phyloP scores from a whole-genome alignment of 2,888 invertebrate species.

The Oligia latruncula region DNA sequence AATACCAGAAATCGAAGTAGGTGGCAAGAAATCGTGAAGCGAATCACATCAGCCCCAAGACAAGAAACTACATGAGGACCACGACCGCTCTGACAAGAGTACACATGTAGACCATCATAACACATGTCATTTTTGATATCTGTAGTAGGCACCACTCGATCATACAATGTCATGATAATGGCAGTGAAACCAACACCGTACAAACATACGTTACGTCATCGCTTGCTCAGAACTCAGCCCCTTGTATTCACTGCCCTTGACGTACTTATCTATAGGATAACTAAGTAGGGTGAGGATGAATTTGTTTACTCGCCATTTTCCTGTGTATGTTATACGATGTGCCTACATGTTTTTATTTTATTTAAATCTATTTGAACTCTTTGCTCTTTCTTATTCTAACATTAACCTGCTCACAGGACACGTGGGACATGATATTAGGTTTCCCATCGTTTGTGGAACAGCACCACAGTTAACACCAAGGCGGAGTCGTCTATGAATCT shows the following conservation, averaged over 20 bases:
- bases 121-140: conserved; percentile 21
- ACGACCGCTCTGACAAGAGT: too few species aligned
- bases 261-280: not conserved
- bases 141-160: conserved; percentile 28
- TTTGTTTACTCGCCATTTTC: conserved; percentile 9
- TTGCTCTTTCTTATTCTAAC: not conserved
- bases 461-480: too few species aligned
- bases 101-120: conserved; percentile 8
- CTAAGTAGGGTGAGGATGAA: not conserved
- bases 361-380: not conserved
- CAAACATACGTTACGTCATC: conserved; percentile 45
- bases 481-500: too few species aligned
- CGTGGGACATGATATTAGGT: too few species aligned
- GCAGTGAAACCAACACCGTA: conserved; percentile 33
- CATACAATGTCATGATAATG: conserved; percentile 41
- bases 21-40: too few species aligned
- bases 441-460: too few species aligned
- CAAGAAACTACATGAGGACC: too few species aligned
- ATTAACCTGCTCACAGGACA: too few species aligned
- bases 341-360: not conserved
- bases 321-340: not conserved
- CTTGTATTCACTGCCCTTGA: conserved; percentile 12
- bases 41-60: too few species aligned
- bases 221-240: conserved; percentile 15
- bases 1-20: too few species aligned